A percentile compares a stretch with the other conserved stretches of the same genome.
Evolutionary conservation across 2,797 vertebrate genomes (phyloP).

Genomic region (Anabas testudineus): DNA sequence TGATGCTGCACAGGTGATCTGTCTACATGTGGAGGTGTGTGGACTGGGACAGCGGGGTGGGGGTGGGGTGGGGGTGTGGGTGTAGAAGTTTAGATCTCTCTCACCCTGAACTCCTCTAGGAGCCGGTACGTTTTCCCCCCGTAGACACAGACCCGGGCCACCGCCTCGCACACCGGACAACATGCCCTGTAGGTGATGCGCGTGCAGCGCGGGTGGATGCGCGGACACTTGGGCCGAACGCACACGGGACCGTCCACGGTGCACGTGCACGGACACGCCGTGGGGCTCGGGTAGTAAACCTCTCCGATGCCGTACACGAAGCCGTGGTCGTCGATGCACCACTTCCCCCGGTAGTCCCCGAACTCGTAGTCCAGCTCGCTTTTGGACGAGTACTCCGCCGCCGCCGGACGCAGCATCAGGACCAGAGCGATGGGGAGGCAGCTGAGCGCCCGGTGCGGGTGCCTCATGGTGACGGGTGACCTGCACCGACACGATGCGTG

Average conservation of each 20-base stretch:
- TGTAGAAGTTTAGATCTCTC: constrained; percentile 17
- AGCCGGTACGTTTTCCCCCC: constrained; percentile 80
- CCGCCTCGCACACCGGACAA: constrained; percentile 84
- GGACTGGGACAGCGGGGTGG: not conserved
- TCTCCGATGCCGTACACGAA: constrained; percentile 85
- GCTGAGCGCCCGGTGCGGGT: constrained; percentile 38
- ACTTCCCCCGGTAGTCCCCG: constrained; percentile 85
- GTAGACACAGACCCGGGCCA: constrained; percentile 83
- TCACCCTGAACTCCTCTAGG: constrained; percentile 87
- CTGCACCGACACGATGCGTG: not conserved
- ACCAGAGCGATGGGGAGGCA: constrained; percentile 55
- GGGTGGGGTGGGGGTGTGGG: not conserved
- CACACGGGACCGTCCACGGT: constrained; percentile 85
- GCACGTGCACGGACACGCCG: constrained; percentile 86
- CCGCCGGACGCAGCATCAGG: constrained; percentile 28
- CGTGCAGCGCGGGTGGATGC: constrained; percentile 84
- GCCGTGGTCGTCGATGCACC: constrained; percentile 85
- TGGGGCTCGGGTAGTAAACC: constrained; percentile 80
- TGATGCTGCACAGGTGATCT: too few relatives aligned
- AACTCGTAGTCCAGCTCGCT: constrained; percentile 81
- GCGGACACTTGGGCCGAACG: constrained; percentile 81
- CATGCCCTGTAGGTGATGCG: constrained; percentile 80
- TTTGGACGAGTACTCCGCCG: constrained; percentile 76
- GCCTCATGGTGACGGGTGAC: constrained; percentile 66
- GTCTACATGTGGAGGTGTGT: not conserved